Evolutionary conservation across 2,113 vertebrate genomes (phyloP).

Genomic region (Parotia lawesii): DNA sequence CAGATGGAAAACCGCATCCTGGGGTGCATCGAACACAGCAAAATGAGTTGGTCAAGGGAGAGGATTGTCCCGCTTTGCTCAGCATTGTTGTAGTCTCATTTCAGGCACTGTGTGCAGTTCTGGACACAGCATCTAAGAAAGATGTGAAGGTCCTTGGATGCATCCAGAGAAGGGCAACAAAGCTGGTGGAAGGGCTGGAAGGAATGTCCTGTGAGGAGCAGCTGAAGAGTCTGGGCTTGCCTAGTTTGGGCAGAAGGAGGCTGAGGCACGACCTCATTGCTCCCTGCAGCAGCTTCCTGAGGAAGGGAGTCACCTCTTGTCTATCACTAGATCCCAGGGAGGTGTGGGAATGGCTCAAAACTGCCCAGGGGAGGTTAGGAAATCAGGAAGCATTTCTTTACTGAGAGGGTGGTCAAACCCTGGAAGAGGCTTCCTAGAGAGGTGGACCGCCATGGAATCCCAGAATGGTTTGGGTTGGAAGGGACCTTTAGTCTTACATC

Average conservation of each 20-base stretch:
- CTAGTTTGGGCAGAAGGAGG: neutral
- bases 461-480: neutral
- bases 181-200: neutral
- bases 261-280: neutral
- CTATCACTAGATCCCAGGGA: neutral
- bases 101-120: accelerated
- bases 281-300: neutral
- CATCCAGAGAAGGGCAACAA: neutral
- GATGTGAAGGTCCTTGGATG: neutral
- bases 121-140: neutral
- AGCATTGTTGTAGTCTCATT: accelerated
- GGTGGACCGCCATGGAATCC: neutral
- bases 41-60: neutral
- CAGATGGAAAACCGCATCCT: neutral
- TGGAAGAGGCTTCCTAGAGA: neutral
- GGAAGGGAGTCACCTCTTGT: neutral
- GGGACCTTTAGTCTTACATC: too few relatives aligned
- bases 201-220: neutral
- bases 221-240: neutral
- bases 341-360: neutral
- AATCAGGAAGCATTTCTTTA: neutral
- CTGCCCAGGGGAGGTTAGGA: neutral
- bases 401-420: accelerated
- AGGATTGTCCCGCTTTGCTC: neutral
- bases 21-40: neutral